phyloP scores from a whole-genome alignment of 2,797 vertebrate species.

The Poecilia picta region DNA sequence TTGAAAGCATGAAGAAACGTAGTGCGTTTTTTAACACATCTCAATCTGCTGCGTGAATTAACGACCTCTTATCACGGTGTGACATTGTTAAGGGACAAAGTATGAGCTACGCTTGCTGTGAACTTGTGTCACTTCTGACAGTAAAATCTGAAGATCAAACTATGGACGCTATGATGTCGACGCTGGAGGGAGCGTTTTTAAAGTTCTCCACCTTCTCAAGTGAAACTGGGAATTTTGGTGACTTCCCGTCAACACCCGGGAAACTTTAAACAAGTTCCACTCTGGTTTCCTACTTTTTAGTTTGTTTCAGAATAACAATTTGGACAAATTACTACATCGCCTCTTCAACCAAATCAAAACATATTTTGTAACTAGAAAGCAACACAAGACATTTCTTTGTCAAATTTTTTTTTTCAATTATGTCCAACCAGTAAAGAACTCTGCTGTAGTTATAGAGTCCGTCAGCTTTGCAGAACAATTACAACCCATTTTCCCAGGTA shows the following conservation, averaged over 20 bases:
- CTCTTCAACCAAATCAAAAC: slow-evolving; percentile 1
- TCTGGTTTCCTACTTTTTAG: not conserved
- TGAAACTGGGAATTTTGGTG: not conserved
- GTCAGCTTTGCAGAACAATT: slow-evolving; percentile 43
- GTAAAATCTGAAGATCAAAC: not conserved
- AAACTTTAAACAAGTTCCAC: not conserved
- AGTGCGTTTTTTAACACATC: not conserved
- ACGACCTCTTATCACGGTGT: not conserved
- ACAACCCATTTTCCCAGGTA: slow-evolving; percentile 23
- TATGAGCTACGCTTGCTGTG: not conserved
- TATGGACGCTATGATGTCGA: not conserved
- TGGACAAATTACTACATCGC: not conserved
- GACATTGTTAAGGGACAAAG: not conserved
- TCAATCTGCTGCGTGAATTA: not conserved
- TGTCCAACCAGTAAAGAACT: slow-evolving; percentile 46
- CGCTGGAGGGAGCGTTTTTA: not conserved
- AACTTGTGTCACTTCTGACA: not conserved
- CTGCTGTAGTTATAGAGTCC: slow-evolving; percentile 26
- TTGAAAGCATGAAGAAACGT: not conserved
- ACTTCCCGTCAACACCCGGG: not conserved
- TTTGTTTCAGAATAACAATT: not conserved
- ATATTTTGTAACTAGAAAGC: not conserved
- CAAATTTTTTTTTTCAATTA: not conserved
- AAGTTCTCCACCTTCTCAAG: not conserved
- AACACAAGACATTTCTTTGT: not conserved